These are phyloP conservation scores for Diglossa cyanea DNA, from an alignment of 2,797 vertebrate genomes.

Conservation along the genomic window DNA sequence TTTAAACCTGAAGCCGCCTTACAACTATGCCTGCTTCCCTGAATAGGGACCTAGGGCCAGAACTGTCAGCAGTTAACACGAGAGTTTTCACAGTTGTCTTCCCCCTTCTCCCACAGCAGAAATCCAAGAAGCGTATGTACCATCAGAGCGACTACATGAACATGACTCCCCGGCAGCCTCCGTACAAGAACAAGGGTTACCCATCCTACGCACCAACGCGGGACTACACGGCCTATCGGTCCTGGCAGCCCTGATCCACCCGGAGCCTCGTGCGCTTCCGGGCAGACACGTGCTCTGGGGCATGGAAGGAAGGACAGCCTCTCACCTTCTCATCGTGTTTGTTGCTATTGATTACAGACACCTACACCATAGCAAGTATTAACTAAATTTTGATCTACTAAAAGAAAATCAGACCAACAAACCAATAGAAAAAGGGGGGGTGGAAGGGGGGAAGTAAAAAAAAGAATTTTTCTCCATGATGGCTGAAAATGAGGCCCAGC, in stretches of 20 bases:
- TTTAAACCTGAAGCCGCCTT: background rate
- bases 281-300: slow-evolving; percentile 14
- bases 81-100: background rate
- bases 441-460: background rate
- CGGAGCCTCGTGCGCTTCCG: background rate
- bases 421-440: background rate
- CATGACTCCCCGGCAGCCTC: slow-evolving; percentile 73
- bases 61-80: background rate
- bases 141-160: slow-evolving; percentile 81
- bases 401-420: background rate
- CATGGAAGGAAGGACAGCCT: slow-evolving; percentile 16
- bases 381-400: background rate
- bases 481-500: background rate
- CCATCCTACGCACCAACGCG: slow-evolving; percentile 67
- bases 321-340: background rate
- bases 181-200: slow-evolving; percentile 68
- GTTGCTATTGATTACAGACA: background rate
- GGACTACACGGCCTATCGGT: slow-evolving; percentile 71
- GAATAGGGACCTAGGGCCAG: background rate
- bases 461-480: background rate
- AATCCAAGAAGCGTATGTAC: slow-evolving; percentile 60
- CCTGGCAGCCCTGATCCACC: slow-evolving; percentile 71
- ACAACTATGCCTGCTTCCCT: background rate
- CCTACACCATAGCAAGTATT: background rate
- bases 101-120: slow-evolving; percentile 57